A percentile compares a stretch with the other conserved stretches of the same genome.
phyloP scores from a whole-genome alignment of 2,797 vertebrate genomes.

The Enteromius argenteus region DNA sequence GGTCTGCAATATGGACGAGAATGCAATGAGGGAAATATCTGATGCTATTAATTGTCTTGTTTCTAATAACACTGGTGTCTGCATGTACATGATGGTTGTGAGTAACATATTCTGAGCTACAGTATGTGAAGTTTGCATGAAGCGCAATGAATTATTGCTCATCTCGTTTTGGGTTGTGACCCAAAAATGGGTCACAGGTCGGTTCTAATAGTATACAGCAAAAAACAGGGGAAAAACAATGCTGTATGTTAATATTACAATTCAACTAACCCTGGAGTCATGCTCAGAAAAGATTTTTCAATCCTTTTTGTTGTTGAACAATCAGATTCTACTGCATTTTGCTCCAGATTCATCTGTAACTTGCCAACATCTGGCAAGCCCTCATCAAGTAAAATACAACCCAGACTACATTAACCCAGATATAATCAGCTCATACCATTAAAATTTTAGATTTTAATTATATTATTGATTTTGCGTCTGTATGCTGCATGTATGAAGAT shows the following conservation, averaged over 20 bases:
- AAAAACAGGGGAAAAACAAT: neutral
- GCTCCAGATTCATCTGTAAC: neutral
- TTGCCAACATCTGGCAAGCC: neutral
- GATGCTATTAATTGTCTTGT: conserved; percentile 43
- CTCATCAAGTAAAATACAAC: neutral
- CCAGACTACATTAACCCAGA: neutral
- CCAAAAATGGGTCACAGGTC: neutral
- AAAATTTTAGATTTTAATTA: neutral
- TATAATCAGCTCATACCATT: neutral
- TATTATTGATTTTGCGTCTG: neutral
- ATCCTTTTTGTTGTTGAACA: neutral
- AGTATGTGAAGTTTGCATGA: conserved; percentile 11
- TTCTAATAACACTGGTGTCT: conserved; percentile 28
- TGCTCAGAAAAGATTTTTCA: neutral
- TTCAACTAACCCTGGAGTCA: neutral
- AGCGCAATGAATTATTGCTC: conserved; percentile 5
- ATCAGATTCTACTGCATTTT: neutral
- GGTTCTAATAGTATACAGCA: neutral
- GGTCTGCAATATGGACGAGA: conserved; percentile 1
- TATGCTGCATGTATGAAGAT: neutral
- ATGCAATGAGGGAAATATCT: conserved; percentile 18
- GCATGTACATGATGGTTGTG: neutral
- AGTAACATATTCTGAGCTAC: neutral
- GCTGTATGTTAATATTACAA: neutral
- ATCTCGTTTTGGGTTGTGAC: neutral